These are phyloP conservation scores for Lepus europaeus DNA, from an alignment of 2,113 vertebrate species.

Conservation along the genomic window DNA sequence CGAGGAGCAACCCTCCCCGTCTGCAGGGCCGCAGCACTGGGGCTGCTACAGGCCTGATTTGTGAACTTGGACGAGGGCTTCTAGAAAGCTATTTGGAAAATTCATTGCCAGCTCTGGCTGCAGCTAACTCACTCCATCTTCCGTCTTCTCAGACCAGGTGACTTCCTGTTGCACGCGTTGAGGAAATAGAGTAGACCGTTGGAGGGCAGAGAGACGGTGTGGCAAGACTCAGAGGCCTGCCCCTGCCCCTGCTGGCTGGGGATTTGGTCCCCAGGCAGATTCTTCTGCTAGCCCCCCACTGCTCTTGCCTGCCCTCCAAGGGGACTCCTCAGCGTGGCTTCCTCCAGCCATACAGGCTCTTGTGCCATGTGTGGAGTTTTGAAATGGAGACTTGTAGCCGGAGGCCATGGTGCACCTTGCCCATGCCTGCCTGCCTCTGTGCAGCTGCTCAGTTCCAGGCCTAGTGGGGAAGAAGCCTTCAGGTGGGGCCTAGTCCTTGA, in stretches of 20 bases:
- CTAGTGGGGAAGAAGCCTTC: neutral
- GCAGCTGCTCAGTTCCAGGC: neutral
- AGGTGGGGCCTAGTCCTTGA: neutral
- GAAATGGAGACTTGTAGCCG: neutral
- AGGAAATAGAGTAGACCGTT: neutral
- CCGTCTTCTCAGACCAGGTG: slow-evolving; percentile 23
- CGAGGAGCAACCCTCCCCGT: neutral
- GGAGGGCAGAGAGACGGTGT: neutral
- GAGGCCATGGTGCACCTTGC: neutral
- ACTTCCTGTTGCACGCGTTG: neutral
- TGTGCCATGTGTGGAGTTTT: neutral
- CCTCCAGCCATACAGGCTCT: neutral
- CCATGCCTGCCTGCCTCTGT: neutral
- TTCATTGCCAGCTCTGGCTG: slow-evolving; percentile 38
- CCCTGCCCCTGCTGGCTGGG: rapidly evolving
- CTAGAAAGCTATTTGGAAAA: slow-evolving; percentile 72
- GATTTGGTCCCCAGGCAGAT: no score
- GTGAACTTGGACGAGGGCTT: slow-evolving; percentile 69
- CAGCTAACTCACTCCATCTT: slow-evolving; percentile 41
- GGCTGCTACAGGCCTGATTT: slow-evolving; percentile 65
- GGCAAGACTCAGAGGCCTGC: neutral
- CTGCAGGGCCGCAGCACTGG: neutral
- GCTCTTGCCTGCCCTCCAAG: neutral
- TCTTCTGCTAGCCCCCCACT: neutral
- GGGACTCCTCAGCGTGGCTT: neutral